A percentile compares a stretch with the other conserved stretches of the same genome.
These are phyloP conservation scores for Lophura nycthemera DNA, from an alignment of 2,113 vertebrate genomes.

Conservation along the genomic window DNA sequence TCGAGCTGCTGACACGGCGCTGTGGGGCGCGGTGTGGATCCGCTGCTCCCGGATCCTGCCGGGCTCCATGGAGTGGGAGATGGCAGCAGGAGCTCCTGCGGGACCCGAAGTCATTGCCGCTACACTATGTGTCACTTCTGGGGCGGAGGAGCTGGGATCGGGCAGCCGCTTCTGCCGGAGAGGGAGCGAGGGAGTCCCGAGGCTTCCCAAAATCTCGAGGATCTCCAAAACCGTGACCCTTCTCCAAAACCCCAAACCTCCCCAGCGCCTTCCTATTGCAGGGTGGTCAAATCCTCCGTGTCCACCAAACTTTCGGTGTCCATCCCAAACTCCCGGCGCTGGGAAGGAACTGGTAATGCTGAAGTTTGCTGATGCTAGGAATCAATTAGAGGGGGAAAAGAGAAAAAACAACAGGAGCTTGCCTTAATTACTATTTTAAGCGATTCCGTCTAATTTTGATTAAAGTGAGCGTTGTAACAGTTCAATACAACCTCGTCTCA, in stretches of 20 bases:
- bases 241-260: not conserved
- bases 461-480: conserved; percentile 2
- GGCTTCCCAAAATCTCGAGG: not conserved
- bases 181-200: not conserved
- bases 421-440: conserved; percentile 32
- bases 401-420: not conserved
- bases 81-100: not conserved
- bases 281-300: not conserved
- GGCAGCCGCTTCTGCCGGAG: not conserved
- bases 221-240: not conserved
- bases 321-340: not conserved
- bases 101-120: rapidly evolving
- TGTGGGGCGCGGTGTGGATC: not conserved
- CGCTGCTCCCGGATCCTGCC: not conserved
- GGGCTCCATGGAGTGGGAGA: not conserved
- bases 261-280: not conserved
- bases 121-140: rapidly evolving
- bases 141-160: not conserved
- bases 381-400: not conserved
- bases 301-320: not conserved
- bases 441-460: conserved; percentile 29
- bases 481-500: conserved; percentile 24
- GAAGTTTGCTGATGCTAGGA: not conserved
- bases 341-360: not conserved
- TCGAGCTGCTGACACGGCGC: not conserved